Evolutionary conservation across 2,888 invertebrate species (phyloP).

Genomic region (Penaeus monodon): DNA sequence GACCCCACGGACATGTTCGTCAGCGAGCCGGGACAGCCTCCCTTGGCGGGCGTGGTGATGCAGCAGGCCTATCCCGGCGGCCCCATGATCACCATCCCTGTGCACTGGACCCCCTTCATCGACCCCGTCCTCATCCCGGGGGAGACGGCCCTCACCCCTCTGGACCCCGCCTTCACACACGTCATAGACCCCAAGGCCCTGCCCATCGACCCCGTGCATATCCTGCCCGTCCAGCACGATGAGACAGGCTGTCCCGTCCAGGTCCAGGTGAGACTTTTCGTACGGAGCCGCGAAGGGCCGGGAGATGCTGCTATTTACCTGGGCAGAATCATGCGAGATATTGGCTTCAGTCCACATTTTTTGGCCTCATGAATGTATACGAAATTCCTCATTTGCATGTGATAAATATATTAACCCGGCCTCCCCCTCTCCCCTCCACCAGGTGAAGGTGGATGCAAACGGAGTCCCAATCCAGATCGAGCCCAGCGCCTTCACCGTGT

Average conservation of each 20-base stretch:
- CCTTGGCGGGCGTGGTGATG: constrained; percentile 65
- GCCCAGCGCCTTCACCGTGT: constrained; percentile 61
- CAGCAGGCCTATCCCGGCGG: constrained; percentile 66
- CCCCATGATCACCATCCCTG: constrained; percentile 65
- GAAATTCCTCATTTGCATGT: background rate
- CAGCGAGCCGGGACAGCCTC: constrained; percentile 57
- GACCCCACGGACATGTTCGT: constrained; percentile 55
- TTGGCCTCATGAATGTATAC: too few species aligned
- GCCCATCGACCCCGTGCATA: constrained; percentile 60
- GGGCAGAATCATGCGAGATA: background rate
- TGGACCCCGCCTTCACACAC: constrained; percentile 64
- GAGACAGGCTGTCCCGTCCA: constrained; percentile 63
- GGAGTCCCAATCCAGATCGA: constrained; percentile 64
- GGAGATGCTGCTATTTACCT: background rate
- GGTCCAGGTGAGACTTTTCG: constrained; percentile 55
- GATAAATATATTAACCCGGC: background rate
- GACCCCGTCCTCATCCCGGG: constrained; percentile 64
- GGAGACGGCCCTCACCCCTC: constrained; percentile 63
- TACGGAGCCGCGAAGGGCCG: background rate
- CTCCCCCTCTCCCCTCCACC: constrained; percentile 16
- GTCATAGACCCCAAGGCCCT: constrained; percentile 62
- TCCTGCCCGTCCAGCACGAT: constrained; percentile 65
- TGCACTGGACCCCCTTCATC: constrained; percentile 65
- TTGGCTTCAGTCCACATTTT: too few species aligned
- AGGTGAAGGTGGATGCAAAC: constrained; percentile 64